Base-by-base conservation (phyloP, 2,113 vertebrate genomes). In the Epinephelus fuscoguttatus region DNA sequence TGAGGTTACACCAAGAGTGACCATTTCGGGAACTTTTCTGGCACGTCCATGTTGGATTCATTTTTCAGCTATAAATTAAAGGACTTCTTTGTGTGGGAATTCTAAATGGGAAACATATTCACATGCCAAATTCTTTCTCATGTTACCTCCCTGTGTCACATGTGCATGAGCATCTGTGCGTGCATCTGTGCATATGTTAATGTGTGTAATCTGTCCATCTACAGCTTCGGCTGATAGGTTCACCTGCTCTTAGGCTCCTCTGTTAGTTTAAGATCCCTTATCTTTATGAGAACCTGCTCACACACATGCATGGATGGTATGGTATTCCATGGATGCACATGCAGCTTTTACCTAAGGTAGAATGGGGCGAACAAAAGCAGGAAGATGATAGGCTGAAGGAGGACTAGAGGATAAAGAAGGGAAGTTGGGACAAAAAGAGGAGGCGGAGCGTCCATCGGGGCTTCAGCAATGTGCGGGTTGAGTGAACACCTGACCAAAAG, bases 221-320 rank as follows among this genome's bases (percentile, higher is more conserved):
- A 2, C 25, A 53, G 33, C 25, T 75, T 61, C 4, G n/a, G 23
- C 70, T 81, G 70, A 79, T 25, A 15, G 13, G 40, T 75, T 80
- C 66, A 78, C 74, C 78, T 75, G 77, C 49, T 87, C 73, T 68
- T 11, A 33, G 80, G 40, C 66, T 86, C 68, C 50, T 81, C 78
- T 90, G 87, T 89, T 91, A 84, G 88, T 89, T 82, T 89, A 91
- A 92, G 88, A 92, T 88, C 30, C 10, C 56, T 87, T 90, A 91
- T 93, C 91, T 81, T 3, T 25, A 70, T 78, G 78, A 82, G 81
- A 81, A 85, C 68, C 75, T 57, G 42, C 76, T 70, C 75, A 82
- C 53, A 59, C 87, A 71, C 2, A 47, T 1, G n/a, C 50, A 69
- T 10, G 9, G 77, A 33, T 23, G 62, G 59, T 40, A 66, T 21